Base-by-base conservation (phyloP, 2,888 invertebrate genomes). In the Melanotus villosus region DNA sequence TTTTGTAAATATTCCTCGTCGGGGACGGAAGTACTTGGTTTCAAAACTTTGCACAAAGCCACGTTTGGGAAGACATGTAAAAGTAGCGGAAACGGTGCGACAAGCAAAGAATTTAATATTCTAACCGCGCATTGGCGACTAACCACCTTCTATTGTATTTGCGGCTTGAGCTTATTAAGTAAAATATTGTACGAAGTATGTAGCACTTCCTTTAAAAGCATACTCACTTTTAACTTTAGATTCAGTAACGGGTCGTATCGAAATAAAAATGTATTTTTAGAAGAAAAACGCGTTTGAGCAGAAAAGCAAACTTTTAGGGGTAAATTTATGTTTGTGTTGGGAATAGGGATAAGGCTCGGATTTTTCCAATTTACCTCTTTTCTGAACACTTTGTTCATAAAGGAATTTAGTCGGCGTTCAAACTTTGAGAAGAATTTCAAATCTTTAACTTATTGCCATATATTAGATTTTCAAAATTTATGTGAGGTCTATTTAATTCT, bases 141-240 rank as follows among this genome's bases (percentile, higher is more conserved):
- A 66, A 67, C 60, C 23, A 56, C 52, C 43, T 67, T 21, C 47
- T 54, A 67, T 67, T 67, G 60, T 60, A 60, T 56, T 54, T 59
- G 59, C 43, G 10, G 52, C 52, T 52, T 41, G 45, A 19, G 41
- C 52, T 45, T 65, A 57, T 45, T 54, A 60, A 60, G 54, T 60
- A 60, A 54, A 54, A 67, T 56, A 57, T 57, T 47, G 41, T 52
- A 26, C 50, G 16, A 36, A 65, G 47, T 36, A 34, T 12, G 10
- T 9, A 54, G 30, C 52, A 57, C 26, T 66, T 50, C 59, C 52
- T 66, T 50, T 57, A 56, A 52, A 57, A 65, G 56, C 9, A 14
- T 3, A 14, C 16, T 9, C 26, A 12, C 21, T 4, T 1, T 47
- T 7, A 3, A 9, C 1, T 52, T 32, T 32, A 1, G 3, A 16